phyloP scores from a whole-genome alignment of 2,888 invertebrate genomes.

The Nematopogon swammerdamellus region DNA sequence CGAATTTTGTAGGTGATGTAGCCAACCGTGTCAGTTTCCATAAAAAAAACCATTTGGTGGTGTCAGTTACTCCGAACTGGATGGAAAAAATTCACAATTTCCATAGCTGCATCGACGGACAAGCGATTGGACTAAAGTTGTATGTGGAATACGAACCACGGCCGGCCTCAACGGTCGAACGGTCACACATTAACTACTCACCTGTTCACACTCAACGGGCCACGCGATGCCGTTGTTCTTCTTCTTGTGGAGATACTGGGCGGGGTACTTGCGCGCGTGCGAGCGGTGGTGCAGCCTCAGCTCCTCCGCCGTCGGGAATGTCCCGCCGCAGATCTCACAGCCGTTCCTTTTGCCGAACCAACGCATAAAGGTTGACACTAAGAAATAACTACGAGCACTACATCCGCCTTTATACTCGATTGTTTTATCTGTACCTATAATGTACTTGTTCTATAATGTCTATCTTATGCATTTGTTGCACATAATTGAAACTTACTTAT shows the following conservation, averaged over 20 bases:
- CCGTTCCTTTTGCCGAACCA: constrained; percentile 34
- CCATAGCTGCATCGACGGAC: too few species aligned
- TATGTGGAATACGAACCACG: too few species aligned
- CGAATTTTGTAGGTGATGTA: too few species aligned
- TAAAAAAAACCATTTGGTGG: too few species aligned
- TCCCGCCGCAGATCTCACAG: constrained; percentile 35
- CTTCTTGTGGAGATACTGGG: constrained; percentile 33
- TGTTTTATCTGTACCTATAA: background rate
- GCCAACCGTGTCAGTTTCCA: too few species aligned
- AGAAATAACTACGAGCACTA: background rate
- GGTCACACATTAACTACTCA: constrained; percentile 15
- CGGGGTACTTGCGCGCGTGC: constrained; percentile 32
- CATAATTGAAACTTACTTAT: too few species aligned
- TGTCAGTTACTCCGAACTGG: too few species aligned
- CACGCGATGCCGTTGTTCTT: constrained; percentile 16
- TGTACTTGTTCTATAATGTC: too few species aligned
- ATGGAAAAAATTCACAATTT: too few species aligned
- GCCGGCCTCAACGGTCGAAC: too few species aligned
- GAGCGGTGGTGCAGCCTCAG: constrained; percentile 31
- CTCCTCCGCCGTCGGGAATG: constrained; percentile 27
- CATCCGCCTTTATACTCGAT: background rate
- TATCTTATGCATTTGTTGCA: too few species aligned
- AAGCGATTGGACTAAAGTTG: too few species aligned
- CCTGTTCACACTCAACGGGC: constrained; percentile 34
- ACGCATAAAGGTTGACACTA: background rate